Evolutionary conservation across 2,888 invertebrate genomes (phyloP).

Genomic region (Hypomecis atomaria): DNA sequence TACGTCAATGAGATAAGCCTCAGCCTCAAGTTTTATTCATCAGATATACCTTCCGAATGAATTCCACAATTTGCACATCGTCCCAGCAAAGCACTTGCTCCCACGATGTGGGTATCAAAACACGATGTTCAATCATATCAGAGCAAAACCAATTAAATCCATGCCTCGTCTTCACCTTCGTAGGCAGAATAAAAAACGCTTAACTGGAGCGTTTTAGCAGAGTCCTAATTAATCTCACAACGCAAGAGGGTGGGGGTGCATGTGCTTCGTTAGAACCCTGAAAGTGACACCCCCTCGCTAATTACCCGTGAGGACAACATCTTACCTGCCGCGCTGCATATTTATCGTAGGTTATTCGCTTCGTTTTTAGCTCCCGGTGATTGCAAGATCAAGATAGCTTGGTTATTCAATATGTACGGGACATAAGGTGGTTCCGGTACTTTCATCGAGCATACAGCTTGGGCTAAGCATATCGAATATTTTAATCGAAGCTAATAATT

Average conservation of each 20-base stretch:
- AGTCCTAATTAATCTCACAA: constrained; percentile 30
- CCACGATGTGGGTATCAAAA: background rate
- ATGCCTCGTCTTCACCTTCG: constrained; percentile 10
- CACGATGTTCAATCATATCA: constrained; percentile 3
- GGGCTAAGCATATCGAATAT: too few relatives aligned
- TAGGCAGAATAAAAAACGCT: constrained; percentile 19
- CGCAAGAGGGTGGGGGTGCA: constrained; percentile 42
- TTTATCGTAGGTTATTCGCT: constrained; percentile 42
- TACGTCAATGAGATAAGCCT: too few relatives aligned
- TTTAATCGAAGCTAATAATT: too few relatives aligned
- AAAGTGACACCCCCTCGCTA: constrained; percentile 79
- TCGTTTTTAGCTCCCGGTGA: constrained; percentile 16
- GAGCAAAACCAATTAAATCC: constrained; percentile 22
- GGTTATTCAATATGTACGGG: too few relatives aligned
- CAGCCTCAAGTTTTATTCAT: too few relatives aligned
- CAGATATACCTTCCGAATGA: too few relatives aligned
- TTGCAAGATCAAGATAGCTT: too few relatives aligned
- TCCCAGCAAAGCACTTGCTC: background rate
- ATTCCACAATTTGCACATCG: too few relatives aligned
- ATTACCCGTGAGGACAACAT: constrained; percentile 73
- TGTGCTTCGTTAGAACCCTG: constrained; percentile 76
- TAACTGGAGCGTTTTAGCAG: constrained; percentile 23
- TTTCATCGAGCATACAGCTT: too few relatives aligned
- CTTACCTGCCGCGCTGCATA: constrained; percentile 53
- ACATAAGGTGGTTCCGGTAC: too few relatives aligned